A percentile compares a stretch with the other conserved stretches of the same genome.
phyloP scores from a whole-genome alignment of 92 coral and sea anemone genomes.

The Porites lobata region DNA sequence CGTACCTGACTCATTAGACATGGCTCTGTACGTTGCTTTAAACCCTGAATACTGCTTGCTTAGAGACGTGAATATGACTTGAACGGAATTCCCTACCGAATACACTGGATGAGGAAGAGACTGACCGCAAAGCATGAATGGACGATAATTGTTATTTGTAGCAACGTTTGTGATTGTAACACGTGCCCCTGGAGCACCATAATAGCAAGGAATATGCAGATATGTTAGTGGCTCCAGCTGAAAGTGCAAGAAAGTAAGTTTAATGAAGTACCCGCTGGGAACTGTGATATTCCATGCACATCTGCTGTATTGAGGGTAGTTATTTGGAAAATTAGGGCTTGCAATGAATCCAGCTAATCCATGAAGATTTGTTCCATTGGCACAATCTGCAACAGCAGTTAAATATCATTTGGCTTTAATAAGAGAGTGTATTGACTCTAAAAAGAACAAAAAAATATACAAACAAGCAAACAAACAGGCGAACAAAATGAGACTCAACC shows the following conservation, averaged over 20 bases:
- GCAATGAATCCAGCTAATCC: conserved; percentile 18
- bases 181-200: too few species aligned
- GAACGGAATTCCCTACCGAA: background rate
- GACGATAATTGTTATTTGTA: background rate
- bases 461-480: too few species aligned
- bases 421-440: too few species aligned
- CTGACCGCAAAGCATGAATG: background rate
- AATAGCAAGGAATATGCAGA: too few species aligned
- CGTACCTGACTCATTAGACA: background rate
- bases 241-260: background rate
- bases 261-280: conserved; percentile 25
- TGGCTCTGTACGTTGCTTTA: background rate
- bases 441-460: too few species aligned
- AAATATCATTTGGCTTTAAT: too few species aligned
- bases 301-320: background rate
- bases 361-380: background rate
- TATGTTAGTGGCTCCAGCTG: background rate
- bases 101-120: background rate
- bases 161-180: background rate
- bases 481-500: too few species aligned
- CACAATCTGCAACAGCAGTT: too few species aligned
- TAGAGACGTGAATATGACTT: background rate
- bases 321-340: conserved; percentile 24
- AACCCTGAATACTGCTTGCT: background rate
- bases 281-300: conserved; percentile 43